Evolutionary conservation across 2,113 vertebrate genomes (phyloP).

Genomic region (Nestor notabilis): DNA sequence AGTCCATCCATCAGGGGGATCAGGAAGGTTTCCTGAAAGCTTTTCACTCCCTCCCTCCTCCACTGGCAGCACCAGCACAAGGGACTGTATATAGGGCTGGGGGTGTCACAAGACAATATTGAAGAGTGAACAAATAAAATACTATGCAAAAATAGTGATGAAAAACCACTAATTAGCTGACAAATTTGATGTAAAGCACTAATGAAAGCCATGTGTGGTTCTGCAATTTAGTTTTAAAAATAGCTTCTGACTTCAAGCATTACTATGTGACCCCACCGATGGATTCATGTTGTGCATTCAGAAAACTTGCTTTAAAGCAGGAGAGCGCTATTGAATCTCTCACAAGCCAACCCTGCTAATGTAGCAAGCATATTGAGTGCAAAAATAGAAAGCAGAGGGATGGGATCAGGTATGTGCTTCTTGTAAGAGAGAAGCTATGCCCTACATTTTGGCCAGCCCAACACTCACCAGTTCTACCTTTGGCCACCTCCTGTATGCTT

Average conservation of each 20-base stretch:
- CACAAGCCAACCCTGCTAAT: neutral
- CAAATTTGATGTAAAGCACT: slow-evolving; percentile 65
- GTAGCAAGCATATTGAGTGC: neutral
- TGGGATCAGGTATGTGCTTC: slow-evolving; percentile 30
- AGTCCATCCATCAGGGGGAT: slow-evolving; percentile 51
- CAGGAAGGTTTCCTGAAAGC: slow-evolving; percentile 15
- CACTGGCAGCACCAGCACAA: neutral
- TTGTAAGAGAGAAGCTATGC: neutral
- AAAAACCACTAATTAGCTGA: slow-evolving; percentile 70
- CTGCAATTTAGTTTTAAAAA: slow-evolving; percentile 60
- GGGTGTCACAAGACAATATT: neutral
- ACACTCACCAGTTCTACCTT: neutral
- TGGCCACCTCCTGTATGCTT: neutral
- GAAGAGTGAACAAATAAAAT: slow-evolving; percentile 47
- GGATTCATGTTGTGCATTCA: slow-evolving; percentile 21
- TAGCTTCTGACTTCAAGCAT: slow-evolving; percentile 63
- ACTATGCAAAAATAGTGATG: slow-evolving; percentile 45
- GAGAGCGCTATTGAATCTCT: slow-evolving; percentile 33
- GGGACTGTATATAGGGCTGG: neutral
- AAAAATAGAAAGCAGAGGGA: slow-evolving; percentile 37
- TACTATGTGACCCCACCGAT: slow-evolving; percentile 55
- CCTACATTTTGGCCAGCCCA: neutral
- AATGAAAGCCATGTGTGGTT: slow-evolving; percentile 51
- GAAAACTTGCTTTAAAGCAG: slow-evolving; percentile 46
- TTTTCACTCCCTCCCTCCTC: neutral